Base-by-base conservation (phyloP, 2,888 invertebrate species). In the Leptura quadrifasciata region DNA sequence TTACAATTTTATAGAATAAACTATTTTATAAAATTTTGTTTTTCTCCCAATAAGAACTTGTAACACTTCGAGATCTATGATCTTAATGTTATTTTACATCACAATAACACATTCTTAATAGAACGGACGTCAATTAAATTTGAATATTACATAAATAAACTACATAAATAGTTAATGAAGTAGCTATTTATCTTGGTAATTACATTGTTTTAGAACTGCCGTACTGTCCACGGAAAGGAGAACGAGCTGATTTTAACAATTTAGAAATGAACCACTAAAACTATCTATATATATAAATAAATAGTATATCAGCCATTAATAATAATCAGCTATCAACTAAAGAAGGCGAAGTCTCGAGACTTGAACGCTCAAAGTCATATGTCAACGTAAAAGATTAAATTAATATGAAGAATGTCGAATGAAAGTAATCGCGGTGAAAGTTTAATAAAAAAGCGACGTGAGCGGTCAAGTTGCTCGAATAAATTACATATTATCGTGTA, bases 401-500 rank as follows among this genome's bases (percentile, higher is more conserved):
- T 75, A 77, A 63, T 76, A 61, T 64, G 58, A 61, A 55, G 69
- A 73, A 68, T 76, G 76, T 71, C 63, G 73, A 77, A 80, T 77
- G 80, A 80, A 80, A 80, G 80, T 79, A 76, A 77, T 75, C 71
- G 35, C 54, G 74, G 80, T 76, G 80, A 80, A 80, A 80, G 80
- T 79, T 61, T 71, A 61, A 68, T 67, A 75, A 78, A 80, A 72
- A 76, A 77, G 39, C 67, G 63, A 69, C 55, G 65, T 54, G 70
- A 67, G 52, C 71, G 60, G 72, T 70, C 65, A 31, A 60, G 31
- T 52, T 24, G 70, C 21, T 35, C 74, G 73, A 74, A 57, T 76
- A 75, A 75, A 75, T 75, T 75, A 75, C 72, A 72, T 61, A 54
- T 31, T 60, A 17, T 20, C 52, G 18, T 61, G 61, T 71, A 71